phyloP scores from a whole-genome alignment of 2,113 vertebrate species.

The Cryptotis parvus region DNA sequence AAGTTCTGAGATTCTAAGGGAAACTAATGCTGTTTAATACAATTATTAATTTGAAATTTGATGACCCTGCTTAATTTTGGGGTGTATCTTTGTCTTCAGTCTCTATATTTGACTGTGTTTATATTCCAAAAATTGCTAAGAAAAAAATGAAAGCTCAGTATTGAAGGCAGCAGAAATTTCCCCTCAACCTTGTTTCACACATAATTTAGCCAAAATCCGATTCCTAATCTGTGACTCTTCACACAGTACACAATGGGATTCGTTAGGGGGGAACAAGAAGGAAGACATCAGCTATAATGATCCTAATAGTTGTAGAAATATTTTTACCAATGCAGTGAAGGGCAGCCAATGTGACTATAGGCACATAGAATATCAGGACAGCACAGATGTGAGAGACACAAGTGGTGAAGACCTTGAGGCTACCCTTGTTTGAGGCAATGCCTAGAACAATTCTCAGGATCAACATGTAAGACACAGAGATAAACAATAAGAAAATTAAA shows the following conservation, averaged over 20 bases:
- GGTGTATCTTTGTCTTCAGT: not conserved
- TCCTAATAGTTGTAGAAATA: not conserved
- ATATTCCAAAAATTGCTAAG: not conserved
- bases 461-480: slow-evolving; percentile 47
- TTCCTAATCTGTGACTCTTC: slow-evolving; percentile 49
- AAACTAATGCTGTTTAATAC: not conserved
- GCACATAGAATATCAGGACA: slow-evolving; percentile 36
- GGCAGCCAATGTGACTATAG: not conserved
- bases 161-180: not conserved
- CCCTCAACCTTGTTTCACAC: not conserved
- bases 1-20: not conserved
- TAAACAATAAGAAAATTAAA: not conserved
- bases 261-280: slow-evolving; percentile 34
- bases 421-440: not conserved
- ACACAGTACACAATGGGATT: slow-evolving; percentile 60
- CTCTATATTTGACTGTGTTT: not conserved
- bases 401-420: slow-evolving; percentile 25
- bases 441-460: slow-evolving; percentile 56
- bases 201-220: not conserved
- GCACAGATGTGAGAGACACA: not conserved
- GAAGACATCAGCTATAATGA: not conserved
- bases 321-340: not conserved
- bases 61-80: not conserved
- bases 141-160: not conserved
- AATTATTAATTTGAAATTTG: not conserved